These are phyloP conservation scores for Euleptes europaea DNA, from an alignment of 2,113 vertebrate species.

Conservation along the genomic window DNA sequence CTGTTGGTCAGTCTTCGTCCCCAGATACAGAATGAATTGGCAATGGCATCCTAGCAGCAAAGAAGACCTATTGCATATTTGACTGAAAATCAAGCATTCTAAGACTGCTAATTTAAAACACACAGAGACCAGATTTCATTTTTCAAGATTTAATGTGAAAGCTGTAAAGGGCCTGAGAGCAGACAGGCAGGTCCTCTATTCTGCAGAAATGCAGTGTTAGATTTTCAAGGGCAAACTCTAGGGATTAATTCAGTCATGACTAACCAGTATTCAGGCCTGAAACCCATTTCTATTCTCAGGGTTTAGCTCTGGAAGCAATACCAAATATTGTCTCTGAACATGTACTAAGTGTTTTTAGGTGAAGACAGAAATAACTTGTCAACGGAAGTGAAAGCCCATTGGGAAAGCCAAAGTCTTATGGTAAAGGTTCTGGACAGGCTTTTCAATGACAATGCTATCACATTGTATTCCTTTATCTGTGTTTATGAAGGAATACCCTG, in stretches of 20 bases:
- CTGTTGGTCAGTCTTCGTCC: conserved; percentile 59
- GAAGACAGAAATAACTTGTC: neutral
- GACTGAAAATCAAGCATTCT: conserved; percentile 18
- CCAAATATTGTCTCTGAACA: neutral
- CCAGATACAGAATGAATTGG: neutral
- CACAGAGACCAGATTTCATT: conserved; percentile 1
- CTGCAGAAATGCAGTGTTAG: neutral
- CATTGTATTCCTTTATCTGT: no score
- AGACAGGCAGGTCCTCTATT: neutral
- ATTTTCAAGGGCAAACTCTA: neutral
- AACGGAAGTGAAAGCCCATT: neutral
- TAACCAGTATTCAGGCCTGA: neutral
- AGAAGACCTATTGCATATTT: conserved; percentile 30
- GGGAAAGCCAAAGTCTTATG: no score
- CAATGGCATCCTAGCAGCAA: conserved; percentile 17
- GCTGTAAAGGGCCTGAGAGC: neutral
- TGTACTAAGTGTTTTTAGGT: neutral
- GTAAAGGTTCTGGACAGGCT: no score
- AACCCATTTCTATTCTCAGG: neutral
- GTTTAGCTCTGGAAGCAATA: neutral
- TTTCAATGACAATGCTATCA: no score
- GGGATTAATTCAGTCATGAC: neutral
- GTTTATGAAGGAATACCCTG: no score
- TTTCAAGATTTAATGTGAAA: neutral
- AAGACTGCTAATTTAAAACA: neutral